phyloP scores from a whole-genome alignment of 2,797 vertebrate species.

The Hapalemur alaotrensis region DNA sequence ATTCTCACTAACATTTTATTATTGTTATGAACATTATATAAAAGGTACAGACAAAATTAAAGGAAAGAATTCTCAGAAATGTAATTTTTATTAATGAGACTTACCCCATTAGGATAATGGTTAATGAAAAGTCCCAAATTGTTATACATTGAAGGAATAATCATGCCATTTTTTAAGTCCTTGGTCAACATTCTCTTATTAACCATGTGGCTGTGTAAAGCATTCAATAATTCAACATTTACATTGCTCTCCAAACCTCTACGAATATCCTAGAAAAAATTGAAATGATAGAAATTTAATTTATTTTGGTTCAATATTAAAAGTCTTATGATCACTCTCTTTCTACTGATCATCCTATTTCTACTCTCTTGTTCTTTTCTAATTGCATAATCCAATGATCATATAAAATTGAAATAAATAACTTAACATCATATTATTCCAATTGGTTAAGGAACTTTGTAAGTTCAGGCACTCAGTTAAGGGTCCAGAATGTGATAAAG shows the following conservation, averaged over 20 bases:
- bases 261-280: conserved; percentile 86
- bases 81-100: conserved; percentile 69
- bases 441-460: neutral
- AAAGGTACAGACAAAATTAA: neutral
- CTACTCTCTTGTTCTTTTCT: neutral
- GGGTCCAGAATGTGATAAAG: neutral
- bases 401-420: neutral
- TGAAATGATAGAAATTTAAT: neutral
- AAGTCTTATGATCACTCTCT: neutral
- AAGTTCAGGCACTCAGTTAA: neutral
- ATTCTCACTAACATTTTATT: neutral
- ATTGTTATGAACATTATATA: neutral
- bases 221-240: conserved; percentile 97
- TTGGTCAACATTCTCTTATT: conserved; percentile 95
- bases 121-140: conserved; percentile 92
- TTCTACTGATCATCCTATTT: neutral
- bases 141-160: conserved; percentile 93
- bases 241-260: conserved; percentile 94
- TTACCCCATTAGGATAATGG: conserved; percentile 97
- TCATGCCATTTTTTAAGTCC: conserved; percentile 94
- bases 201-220: conserved; percentile 96
- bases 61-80: neutral
- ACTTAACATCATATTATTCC: neutral
- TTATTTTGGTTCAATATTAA: neutral
- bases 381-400: neutral